Conservation (phyloP, 2,888 invertebrate species). For the Parnassius apollo region DNA sequence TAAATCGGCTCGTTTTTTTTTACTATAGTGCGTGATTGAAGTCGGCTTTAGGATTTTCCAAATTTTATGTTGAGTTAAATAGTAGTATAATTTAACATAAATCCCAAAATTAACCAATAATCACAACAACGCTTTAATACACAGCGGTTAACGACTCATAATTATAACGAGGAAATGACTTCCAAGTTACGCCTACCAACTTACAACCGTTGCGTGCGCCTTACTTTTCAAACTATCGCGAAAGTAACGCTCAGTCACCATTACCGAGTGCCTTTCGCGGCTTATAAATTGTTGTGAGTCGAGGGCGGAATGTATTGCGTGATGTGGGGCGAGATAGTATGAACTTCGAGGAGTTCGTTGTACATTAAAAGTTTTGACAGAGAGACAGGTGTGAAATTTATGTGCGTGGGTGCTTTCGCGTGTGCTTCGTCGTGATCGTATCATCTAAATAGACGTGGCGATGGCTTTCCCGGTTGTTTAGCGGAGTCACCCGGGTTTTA, state of each 20-base stretch:
- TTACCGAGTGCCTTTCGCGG: conserved; percentile 11
- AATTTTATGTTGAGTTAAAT: no score
- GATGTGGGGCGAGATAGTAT: neutral
- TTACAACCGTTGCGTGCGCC: conserved; percentile 17
- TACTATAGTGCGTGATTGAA: no score
- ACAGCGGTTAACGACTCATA: neutral
- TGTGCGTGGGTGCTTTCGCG: conserved; percentile 13
- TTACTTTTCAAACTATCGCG: neutral
- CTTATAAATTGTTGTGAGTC: neutral
- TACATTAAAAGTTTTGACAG: conserved; percentile 5
- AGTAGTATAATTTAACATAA: no score
- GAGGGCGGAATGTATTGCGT: conserved; percentile 18
- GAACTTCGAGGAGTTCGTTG: neutral
- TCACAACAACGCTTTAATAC: neutral
- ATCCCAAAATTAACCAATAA: neutral
- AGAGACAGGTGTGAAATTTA: conserved; percentile 24
- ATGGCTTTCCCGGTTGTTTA: neutral
- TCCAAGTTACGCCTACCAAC: conserved; percentile 10
- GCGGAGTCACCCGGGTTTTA: neutral
- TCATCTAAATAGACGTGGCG: neutral
- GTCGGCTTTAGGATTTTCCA: no score
- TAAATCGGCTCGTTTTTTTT: no score
- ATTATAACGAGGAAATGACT: conserved; percentile 21
- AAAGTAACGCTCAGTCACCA: conserved; percentile 19
- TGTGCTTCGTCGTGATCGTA: conserved; percentile 1